Evolutionary conservation across 2,888 invertebrate genomes (phyloP).

Genomic region (Chrysina gloriosa): DNA sequence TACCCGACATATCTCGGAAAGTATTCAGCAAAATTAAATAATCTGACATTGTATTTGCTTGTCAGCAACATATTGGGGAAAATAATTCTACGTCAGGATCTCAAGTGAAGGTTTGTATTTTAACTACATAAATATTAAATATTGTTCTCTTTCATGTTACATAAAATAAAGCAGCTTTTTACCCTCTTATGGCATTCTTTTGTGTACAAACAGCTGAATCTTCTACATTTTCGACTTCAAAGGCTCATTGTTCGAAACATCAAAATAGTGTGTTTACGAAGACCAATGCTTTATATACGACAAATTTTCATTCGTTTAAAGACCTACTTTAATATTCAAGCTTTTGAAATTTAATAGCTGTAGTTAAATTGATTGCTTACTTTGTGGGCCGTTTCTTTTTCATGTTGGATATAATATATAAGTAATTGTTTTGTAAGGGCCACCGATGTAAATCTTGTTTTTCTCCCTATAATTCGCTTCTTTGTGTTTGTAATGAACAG

Average conservation of each 20-base stretch:
- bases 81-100: not conserved
- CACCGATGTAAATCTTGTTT: not conserved
- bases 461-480: not conserved
- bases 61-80: not conserved
- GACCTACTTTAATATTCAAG: conserved; percentile 15
- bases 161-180: conserved; percentile 24
- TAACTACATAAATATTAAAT: conserved; percentile 12
- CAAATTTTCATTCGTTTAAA: conserved; percentile 28
- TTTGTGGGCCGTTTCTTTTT: conserved; percentile 4
- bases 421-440: not conserved
- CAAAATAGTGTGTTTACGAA: conserved; percentile 25
- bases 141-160: conserved; percentile 6
- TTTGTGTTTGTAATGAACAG: not conserved
- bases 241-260: conserved; percentile 28
- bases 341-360: conserved; percentile 19
- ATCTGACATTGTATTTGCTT: no score
- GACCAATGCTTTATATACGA: conserved; percentile 14
- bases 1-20: no score
- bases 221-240: conserved; percentile 21
- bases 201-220: conserved; percentile 25
- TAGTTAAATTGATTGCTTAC: conserved; percentile 25
- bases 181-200: conserved; percentile 15
- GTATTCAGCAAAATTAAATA: no score
- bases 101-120: conserved; percentile 2
- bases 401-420: not conserved